Evolutionary conservation across 1,140 invertebrate genomes (phyloP), one percentile per base, ranked within the genome.

Genomic region (Drosophila obscura): DNA sequence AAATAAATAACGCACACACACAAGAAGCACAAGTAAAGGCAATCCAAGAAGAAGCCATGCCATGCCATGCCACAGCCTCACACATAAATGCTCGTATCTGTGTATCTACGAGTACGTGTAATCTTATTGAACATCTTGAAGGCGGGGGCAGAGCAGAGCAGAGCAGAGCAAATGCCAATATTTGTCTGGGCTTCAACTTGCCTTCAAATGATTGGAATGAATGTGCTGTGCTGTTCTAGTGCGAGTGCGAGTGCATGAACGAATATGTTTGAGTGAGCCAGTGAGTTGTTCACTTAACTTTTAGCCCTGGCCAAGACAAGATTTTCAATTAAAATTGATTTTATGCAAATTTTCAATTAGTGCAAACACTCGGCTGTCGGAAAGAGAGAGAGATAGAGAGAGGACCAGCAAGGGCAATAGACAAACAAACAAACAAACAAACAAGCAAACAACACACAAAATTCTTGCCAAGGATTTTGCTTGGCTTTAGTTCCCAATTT

Each of bases 271-370:
- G 43, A 59, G 44, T 49, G 44, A 1, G 31, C 16, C 41, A 73
- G 46, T 65, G 75, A 76, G 56, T 76, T 85, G 82, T 88, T 85
- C 82, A 85, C 79, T 85, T 85, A 75, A 79, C 78, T 81, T 79
- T 82, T 74, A 61, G 56, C 56, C 60, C 59, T 75, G 59, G 62
- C 69, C 74, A 87, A 75, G 72, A 82, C 78, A 82, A 69, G 79
- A 87, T 85, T 88, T 85, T 85, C 82, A 85, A 85, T 85, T 85
- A 85, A 87, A 85, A 85, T 85, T 85, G 82, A 87, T 87, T 87
- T 88, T 88, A 87, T 87, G 82, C 82, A 87, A 87, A 87, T 87
- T 87, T 87, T 87, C 82, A 87, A 87, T 87, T 88, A 88, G 82
- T 61, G 69, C 66, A 73, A 60, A 46, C 39, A 31, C 60, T 77